Evolutionary conservation across 2,113 vertebrate species (phyloP).

Genomic region (Regulus satrapa): DNA sequence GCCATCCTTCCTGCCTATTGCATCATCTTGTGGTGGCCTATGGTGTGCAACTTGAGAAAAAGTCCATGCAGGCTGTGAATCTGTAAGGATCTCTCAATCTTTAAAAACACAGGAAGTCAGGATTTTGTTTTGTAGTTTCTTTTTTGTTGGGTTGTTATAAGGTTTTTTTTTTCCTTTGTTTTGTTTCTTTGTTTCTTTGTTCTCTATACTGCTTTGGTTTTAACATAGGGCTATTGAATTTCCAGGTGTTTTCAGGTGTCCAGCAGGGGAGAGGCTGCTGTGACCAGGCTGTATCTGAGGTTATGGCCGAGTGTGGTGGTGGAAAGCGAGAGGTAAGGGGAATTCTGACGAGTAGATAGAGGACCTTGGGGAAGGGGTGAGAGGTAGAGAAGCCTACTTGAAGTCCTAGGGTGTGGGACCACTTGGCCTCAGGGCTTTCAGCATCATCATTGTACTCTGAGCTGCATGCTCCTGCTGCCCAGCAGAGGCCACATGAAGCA

Average conservation of each 20-base stretch:
- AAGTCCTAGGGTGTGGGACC: neutral
- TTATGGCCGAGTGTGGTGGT: neutral
- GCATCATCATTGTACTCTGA: neutral
- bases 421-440: neutral
- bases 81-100: neutral
- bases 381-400: neutral
- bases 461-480: neutral
- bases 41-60: neutral
- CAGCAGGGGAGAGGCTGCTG: neutral
- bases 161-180: neutral
- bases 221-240: neutral
- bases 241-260: neutral
- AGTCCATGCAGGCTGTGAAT: neutral
- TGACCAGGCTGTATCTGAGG: neutral
- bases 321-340: neutral
- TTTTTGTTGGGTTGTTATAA: neutral
- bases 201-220: neutral
- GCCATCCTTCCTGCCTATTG: neutral
- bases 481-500: neutral
- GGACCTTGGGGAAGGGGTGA: neutral
- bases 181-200: neutral
- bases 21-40: neutral
- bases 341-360: neutral
- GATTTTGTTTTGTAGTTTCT: neutral
- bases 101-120: neutral